A percentile compares a stretch with the other conserved stretches of the same genome.
phyloP scores from a whole-genome alignment of 2,888 invertebrate species.

The Xestoiulus laeticollis region DNA sequence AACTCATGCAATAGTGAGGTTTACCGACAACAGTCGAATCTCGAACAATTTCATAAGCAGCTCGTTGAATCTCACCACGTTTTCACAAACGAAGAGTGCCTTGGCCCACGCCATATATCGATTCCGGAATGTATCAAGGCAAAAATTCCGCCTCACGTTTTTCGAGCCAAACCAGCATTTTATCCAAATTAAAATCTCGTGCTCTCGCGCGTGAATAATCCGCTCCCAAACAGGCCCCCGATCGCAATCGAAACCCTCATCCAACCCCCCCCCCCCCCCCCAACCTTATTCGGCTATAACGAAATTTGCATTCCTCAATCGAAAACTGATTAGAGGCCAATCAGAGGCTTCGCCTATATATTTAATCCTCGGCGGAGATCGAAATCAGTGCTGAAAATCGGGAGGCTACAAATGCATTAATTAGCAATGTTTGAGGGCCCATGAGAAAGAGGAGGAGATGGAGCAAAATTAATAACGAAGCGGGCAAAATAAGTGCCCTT shows the following conservation, averaged over 20 bases:
- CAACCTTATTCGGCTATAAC: not conserved
- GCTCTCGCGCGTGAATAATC: conserved; percentile 34
- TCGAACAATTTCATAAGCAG: no score
- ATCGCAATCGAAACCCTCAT: not conserved
- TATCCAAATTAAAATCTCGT: conserved; percentile 28
- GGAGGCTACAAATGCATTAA: conserved; percentile 28
- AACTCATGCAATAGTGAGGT: no score
- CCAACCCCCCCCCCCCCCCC: not conserved
- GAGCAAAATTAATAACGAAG: conserved; percentile 15
- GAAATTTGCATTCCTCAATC: conserved; percentile 32
- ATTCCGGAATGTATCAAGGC: not conserved
- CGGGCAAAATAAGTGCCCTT: not conserved
- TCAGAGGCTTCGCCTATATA: not conserved
- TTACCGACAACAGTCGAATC: no score
- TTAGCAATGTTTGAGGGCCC: not conserved
- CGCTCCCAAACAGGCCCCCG: not conserved
- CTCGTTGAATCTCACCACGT: no score
- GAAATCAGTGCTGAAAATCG: not conserved
- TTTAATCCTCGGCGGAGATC: conserved; percentile 21
- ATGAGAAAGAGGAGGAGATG: not conserved
- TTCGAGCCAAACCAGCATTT: conserved; percentile 7
- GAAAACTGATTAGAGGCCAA: conserved; percentile 29
- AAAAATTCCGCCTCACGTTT: conserved; percentile 11
- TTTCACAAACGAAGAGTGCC: not conserved
- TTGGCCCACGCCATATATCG: not conserved